phyloP scores from a whole-genome alignment of 2,113 vertebrate genomes.

The Xyrauchen texanus region DNA sequence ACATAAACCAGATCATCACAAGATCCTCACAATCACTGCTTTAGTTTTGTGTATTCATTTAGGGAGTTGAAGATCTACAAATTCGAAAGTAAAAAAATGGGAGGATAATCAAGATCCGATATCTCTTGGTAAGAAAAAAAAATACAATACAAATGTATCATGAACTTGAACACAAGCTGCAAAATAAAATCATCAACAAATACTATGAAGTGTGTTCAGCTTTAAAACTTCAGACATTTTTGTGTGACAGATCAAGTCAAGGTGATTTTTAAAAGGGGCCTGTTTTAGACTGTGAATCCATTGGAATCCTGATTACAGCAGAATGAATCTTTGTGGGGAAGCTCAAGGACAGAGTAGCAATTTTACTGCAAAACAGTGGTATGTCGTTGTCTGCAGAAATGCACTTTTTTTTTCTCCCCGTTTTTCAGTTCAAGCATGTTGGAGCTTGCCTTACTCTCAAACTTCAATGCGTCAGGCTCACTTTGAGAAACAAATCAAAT shows the following conservation, averaged over 20 bases:
- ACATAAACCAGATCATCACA: too few species aligned
- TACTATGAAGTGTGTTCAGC: slow-evolving; percentile 4
- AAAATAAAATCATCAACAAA: background rate
- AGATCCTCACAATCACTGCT: background rate
- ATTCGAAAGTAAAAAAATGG: background rate
- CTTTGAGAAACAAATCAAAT: background rate
- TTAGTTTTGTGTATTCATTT: slow-evolving; percentile 5
- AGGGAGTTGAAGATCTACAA: background rate
- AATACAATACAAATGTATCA: too few species aligned
- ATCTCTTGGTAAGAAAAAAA: too few species aligned
- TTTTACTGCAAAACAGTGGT: slow-evolving; percentile 33
- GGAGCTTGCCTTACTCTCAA: slow-evolving; percentile 16
- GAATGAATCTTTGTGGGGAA: slow-evolving; percentile 2
- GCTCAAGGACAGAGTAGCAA: slow-evolving; percentile 26
- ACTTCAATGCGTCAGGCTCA: background rate
- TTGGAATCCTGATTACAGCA: slow-evolving; percentile 24
- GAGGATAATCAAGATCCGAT: background rate
- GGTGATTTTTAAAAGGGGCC: slow-evolving; percentile 15
- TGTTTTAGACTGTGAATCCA: background rate
- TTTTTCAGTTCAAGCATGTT: slow-evolving; percentile 14
- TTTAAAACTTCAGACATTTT: background rate
- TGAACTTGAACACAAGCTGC: too few species aligned
- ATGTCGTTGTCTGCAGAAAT: slow-evolving; percentile 43
- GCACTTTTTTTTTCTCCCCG: background rate
- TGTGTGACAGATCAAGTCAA: slow-evolving; percentile 5